These are phyloP conservation scores for Alfaro cultratus DNA, from an alignment of 2,797 vertebrate genomes.

Conservation along the genomic window DNA sequence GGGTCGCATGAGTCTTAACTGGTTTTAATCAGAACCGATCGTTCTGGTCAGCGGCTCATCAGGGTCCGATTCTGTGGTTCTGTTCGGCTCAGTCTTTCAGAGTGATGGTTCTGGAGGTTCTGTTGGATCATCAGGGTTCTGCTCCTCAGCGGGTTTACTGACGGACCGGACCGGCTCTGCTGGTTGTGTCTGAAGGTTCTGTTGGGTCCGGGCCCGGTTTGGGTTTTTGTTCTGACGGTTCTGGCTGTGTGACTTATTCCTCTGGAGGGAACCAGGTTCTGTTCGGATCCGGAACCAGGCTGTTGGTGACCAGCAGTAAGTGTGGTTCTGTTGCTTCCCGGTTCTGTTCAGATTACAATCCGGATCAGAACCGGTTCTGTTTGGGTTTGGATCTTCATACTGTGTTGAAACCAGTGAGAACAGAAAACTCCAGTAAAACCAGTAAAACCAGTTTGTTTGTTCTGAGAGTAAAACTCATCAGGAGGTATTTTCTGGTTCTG, in stretches of 20 bases:
- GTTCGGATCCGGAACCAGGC: neutral
- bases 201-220: neutral
- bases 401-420: neutral
- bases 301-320: neutral
- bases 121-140: neutral
- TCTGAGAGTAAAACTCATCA: neutral
- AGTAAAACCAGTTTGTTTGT: neutral
- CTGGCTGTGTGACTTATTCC: neutral
- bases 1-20: neutral
- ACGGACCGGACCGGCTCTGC: neutral
- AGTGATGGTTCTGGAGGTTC: neutral
- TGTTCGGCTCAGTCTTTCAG: too few relatives aligned
- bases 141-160: neutral
- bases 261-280: neutral
- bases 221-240: neutral
- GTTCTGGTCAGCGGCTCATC: neutral
- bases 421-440: neutral
- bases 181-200: neutral
- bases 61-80: too few relatives aligned
- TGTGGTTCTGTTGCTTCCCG: neutral
- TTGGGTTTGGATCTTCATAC: neutral
- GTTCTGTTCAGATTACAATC: neutral
- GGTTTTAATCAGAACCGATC: neutral
- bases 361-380: neutral
- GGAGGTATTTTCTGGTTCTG: neutral